Conservation (phyloP, 2,797 vertebrate genomes). For the Pangasius mekongensis region DNA sequence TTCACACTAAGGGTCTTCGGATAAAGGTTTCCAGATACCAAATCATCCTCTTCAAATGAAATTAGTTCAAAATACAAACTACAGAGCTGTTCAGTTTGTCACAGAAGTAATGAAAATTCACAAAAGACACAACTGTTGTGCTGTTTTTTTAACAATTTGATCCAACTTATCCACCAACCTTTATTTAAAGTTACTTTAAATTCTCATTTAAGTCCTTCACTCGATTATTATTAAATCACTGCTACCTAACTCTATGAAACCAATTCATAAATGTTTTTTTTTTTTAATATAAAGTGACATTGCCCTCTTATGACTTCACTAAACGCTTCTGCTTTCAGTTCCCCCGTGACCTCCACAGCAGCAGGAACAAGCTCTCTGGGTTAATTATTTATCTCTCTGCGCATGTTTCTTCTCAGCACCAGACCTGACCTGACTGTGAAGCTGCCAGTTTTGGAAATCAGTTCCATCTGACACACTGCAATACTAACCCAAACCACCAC, state of each 20-base stretch:
- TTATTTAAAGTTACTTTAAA: neutral
- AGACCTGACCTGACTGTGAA: neutral
- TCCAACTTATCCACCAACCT: neutral
- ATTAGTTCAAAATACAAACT: neutral
- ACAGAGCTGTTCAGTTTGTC: neutral
- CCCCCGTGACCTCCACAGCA: neutral
- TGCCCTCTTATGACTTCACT: slow-evolving; percentile 7
- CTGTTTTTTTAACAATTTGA: neutral
- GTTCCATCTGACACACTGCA: neutral
- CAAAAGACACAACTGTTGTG: neutral
- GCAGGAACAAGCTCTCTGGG: slow-evolving; percentile 3
- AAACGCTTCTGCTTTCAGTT: slow-evolving; percentile 43
- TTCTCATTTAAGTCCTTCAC: neutral
- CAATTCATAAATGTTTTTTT: neutral
- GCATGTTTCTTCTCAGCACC: neutral
- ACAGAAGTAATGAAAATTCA: neutral
- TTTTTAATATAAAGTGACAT: neutral
- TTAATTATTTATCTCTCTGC: slow-evolving; percentile 6
- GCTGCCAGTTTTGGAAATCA: neutral
- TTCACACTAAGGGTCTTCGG: neutral
- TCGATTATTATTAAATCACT: neutral
- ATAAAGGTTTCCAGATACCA: neutral
- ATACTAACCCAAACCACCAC: slow-evolving; percentile 61
- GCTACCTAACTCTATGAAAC: neutral
- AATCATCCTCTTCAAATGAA: neutral